Evolutionary conservation across 1,140 invertebrate genomes (phyloP).

Genomic region (Drosophila ananassae): DNA sequence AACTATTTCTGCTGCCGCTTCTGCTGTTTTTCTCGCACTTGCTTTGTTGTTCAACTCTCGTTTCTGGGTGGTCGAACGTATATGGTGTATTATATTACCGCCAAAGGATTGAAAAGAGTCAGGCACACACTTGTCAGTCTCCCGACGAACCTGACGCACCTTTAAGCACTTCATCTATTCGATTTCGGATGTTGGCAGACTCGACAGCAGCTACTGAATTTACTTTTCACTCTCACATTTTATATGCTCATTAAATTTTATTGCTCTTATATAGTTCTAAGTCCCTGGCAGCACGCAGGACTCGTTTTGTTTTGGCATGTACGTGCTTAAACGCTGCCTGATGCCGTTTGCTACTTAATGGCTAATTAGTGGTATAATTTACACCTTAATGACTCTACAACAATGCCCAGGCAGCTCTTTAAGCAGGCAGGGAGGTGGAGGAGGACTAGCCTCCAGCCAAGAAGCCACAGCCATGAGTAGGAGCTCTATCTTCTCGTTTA

Average conservation of each 20-base stretch:
- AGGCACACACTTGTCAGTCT: constrained; percentile 10
- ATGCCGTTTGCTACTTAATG: constrained; percentile 69
- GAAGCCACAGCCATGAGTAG: constrained; percentile 42
- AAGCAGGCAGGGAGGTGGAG: constrained; percentile 3
- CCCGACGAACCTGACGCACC: constrained; percentile 18
- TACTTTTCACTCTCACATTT: constrained; percentile 67
- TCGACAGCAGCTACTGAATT: constrained; percentile 33
- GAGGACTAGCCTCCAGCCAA: constrained; percentile 28
- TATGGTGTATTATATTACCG: constrained; percentile 32
- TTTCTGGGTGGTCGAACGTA: neutral
- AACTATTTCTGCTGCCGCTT: constrained; percentile 69
- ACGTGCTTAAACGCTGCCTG: constrained; percentile 55
- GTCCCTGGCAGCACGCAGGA: constrained; percentile 23
- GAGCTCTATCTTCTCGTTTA: constrained; percentile 45
- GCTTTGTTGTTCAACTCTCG: constrained; percentile 46
- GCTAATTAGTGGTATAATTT: constrained; percentile 82
- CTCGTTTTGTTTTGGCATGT: constrained; percentile 33
- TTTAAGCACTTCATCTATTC: constrained; percentile 35
- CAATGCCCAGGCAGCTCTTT: constrained; percentile 56
- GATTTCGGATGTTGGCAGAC: constrained; percentile 22
- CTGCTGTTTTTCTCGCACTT: constrained; percentile 48
- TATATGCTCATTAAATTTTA: constrained; percentile 75
- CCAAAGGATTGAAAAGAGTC: constrained; percentile 42
- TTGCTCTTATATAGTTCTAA: constrained; percentile 61
- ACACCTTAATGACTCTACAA: constrained; percentile 78